phyloP scores from a whole-genome alignment of 2,888 invertebrate species.

The Elmis aenea region DNA sequence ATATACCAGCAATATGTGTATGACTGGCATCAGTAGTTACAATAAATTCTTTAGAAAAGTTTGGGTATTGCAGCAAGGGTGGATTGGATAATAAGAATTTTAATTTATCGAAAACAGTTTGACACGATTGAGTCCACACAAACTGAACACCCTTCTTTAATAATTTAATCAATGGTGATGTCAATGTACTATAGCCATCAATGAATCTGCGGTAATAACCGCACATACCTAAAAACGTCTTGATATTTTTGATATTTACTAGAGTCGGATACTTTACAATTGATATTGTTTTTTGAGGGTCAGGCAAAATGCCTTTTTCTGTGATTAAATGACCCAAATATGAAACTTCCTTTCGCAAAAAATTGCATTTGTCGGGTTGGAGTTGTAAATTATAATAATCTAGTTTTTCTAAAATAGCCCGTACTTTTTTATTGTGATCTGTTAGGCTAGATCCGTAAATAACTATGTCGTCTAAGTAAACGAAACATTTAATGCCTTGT shows the following conservation, averaged over 20 bases:
- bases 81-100: too few relatives aligned
- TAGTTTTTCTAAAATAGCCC: conserved; percentile 1
- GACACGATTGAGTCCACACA: neutral
- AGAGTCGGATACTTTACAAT: conserved; percentile 2
- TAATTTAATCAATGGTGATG: neutral
- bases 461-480: conserved; percentile 1
- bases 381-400: neutral
- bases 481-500: conserved; percentile 3
- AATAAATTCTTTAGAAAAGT: neutral
- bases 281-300: conserved; percentile 1
- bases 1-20: neutral
- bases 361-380: conserved; percentile 6
- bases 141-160: neutral
- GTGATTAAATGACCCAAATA: conserved; percentile 6
- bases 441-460: neutral
- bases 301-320: conserved; percentile 2
- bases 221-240: conserved; percentile 2
- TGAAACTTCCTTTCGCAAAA: conserved; percentile 3
- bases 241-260: neutral
- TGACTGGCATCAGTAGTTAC: conserved; percentile 1
- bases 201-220: conserved; percentile 6
- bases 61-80: neutral
- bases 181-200: too few relatives aligned
- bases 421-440: conserved; percentile 1
- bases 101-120: neutral